Percentiles rank a stretch among this genome's conserved stretches.
phyloP scores from a whole-genome alignment of 2,113 vertebrate species.

The Nothobranchius furzeri region DNA sequence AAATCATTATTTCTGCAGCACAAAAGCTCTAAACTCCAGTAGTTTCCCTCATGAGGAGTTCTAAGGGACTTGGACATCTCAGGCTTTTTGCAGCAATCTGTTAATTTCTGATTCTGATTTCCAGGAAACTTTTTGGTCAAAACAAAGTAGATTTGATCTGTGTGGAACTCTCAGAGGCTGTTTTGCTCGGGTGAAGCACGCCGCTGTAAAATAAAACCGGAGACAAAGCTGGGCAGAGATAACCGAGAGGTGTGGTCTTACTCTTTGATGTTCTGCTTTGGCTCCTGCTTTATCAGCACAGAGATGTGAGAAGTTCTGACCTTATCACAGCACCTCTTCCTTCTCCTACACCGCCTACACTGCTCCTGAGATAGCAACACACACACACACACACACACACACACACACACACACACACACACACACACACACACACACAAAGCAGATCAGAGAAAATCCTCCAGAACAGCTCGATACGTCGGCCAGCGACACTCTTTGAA shows the following conservation, averaged over 20 bases:
- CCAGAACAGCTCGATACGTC: conserved; percentile 58
- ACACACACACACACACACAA: conserved; percentile 32
- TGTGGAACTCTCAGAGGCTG: conserved; percentile 10
- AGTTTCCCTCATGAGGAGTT: no score
- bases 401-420: conserved; percentile 28
- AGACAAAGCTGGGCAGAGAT: conserved; percentile 53
- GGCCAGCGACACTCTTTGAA: conserved; percentile 49
- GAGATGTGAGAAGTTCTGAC: conserved; percentile 61
- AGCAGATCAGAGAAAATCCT: conserved; percentile 53
- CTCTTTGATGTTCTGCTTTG: conserved; percentile 49
- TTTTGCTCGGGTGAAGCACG: background rate
- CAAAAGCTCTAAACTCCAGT: no score
- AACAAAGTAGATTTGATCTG: conserved; percentile 33
- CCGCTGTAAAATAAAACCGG: background rate
- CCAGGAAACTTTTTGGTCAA: conserved; percentile 23
- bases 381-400: conserved; percentile 26
- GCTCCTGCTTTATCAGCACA: conserved; percentile 57
- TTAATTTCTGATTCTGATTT: conserved; percentile 8
- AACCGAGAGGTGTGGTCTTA: conserved; percentile 48
- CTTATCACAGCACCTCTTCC: conserved; percentile 55
- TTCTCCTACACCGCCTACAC: conserved; percentile 29
- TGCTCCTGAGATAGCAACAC: conserved; percentile 18
- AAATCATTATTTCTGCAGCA: conserved; percentile 32
- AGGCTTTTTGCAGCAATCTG: background rate
- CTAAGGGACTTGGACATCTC: no score